phyloP scores from a whole-genome alignment of 2,888 invertebrate species.

The Andrena trimmerana region DNA sequence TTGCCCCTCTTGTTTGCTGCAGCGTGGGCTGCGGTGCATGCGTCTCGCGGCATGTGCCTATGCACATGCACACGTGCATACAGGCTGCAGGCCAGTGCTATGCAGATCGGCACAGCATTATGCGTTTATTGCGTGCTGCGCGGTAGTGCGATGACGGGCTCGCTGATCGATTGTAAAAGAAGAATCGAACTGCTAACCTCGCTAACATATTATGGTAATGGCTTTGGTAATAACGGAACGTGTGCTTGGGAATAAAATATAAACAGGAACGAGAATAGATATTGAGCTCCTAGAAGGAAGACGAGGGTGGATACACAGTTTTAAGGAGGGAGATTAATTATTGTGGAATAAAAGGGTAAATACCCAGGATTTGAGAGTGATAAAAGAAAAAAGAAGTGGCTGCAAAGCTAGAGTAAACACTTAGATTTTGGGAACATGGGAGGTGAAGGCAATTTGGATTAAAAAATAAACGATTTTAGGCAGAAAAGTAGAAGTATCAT shows the following conservation, averaged over 20 bases:
- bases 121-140: constrained; percentile 25
- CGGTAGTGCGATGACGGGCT: neutral
- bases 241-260: neutral
- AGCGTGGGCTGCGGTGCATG: constrained; percentile 42
- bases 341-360: too few species aligned
- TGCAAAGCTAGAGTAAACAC: too few species aligned
- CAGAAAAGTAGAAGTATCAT: neutral
- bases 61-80: constrained; percentile 16
- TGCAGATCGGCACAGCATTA: constrained; percentile 32
- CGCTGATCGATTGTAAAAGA: constrained; percentile 1
- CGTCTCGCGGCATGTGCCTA: constrained; percentile 22
- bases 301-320: too few species aligned
- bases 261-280: neutral
- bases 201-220: neutral
- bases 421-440: too few species aligned
- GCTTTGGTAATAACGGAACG: neutral
- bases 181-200: neutral
- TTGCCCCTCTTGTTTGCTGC: constrained; percentile 47
- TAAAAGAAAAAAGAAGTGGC: too few species aligned
- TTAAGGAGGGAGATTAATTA: too few species aligned
- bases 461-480: neutral
- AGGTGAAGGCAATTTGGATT: too few species aligned
- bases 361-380: too few species aligned
- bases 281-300: too few species aligned
- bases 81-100: constrained; percentile 13